Evolutionary conservation across 2,888 invertebrate species (phyloP), one percentile per base, ranked within the genome.

Genomic region (Drosophila neonasuta): DNA sequence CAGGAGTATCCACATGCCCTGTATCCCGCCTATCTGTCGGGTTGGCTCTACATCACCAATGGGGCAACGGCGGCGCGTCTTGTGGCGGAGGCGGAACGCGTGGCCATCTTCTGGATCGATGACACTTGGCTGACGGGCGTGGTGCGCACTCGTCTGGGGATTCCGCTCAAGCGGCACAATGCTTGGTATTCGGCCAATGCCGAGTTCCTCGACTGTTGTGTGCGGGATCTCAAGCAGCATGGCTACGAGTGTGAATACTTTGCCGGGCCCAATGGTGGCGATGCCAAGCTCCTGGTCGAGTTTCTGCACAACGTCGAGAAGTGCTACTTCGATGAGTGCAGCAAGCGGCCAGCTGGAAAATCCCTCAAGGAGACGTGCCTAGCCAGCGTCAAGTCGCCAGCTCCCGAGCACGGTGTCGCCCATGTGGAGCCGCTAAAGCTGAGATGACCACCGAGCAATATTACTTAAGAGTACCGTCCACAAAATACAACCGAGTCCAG

Each of bases 51-150:
- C 77, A 91, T 96, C 1, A 95, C 95, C 2, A 95, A 94, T 60
- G 93, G 94, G 0, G 91, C 92, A 70, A 92, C 94, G 2, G 95
- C 94, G 0, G 86, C 88, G 15, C 91, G 91, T 17, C 87, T 97
- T 52, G 91, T 93, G 20, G 87, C 91, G 3, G 91, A 93, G 74
- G 93, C 94, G 0, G 88, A 91, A 32, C 88, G 90, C 36, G 91
- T 93, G n/a, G 91, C 92, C 15, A 95, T 94, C 80, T 97, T 98
- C 91, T 98, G 97, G 97, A 97, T 98, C 66, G 97, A 98, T 87
- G 97, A 98, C 88, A 94, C 96, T 46, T 95, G 94, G 88, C 91
- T 97, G 0, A 97, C 97, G 0, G 97, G 97, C 1, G 92, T 96
- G 51, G 90, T 97, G 32, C 92, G 94, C 7, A 91, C 93, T 56